Evolutionary conservation across 2,113 vertebrate species (phyloP), one percentile per base, ranked within the genome.

Genomic region (Riparia riparia): DNA sequence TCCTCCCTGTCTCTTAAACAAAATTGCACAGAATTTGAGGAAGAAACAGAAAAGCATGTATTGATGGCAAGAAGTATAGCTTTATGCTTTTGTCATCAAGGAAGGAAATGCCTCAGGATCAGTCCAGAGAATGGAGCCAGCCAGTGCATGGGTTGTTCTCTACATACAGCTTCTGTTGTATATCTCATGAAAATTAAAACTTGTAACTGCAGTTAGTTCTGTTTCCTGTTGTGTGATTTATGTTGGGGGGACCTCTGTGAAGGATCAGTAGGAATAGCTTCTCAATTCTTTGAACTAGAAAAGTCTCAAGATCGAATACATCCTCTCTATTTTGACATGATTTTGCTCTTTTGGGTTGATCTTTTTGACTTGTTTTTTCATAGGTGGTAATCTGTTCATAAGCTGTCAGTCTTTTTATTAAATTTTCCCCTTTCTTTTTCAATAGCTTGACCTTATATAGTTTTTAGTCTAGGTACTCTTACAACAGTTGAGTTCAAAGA

Each of bases 401-500:
- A 69, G n/a, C 39, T 49, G 19, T 41, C 31, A 60, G 18, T 51
- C 19, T 86, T 90, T 84, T 89, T 60, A 61, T 71, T 25, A 89
- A 68, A 57, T 28, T 31, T 63, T 31, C 25, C 8, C n/a, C 12
- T 3, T 22, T 13, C 21, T 61, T 65, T 83, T 96, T 95, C 31
- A 72, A 16, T 14, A 69, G 18, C 16, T 87, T 95, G 84, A 89
- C 50, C 17, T 63, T 53, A 39, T 34, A 31, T 3, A 64, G 80
- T 76, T 51, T 72, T 91, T 68, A 44, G 37, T 63, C 11, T 60
- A 61, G 65, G 47, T 28, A 7, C 10, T 93, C 72, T 93, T 91
- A 12, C 32, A 87, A 56, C 13, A 93, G 10, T 32, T 47, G 37
- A 92, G 37, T 92, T 96, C 45, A 92, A 88, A 83, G 25, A 83